Base-by-base conservation (phyloP, 2,113 vertebrate genomes). In the Euleptes europaea region DNA sequence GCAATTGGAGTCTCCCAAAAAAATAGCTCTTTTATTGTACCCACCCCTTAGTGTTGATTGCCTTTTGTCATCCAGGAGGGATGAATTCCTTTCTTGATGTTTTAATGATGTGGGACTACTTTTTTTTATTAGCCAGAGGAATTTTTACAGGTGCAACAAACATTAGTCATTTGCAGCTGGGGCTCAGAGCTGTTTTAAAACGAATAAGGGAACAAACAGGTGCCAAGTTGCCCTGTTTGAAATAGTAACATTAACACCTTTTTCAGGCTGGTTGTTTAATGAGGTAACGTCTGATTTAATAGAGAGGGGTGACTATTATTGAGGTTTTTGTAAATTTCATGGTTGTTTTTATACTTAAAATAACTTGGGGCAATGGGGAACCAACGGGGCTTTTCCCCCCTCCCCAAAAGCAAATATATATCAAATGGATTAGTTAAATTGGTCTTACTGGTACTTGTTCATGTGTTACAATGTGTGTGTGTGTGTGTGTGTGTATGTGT, bases 251-350 rank as follows among this genome's bases (percentile, higher is more conserved):
- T 90, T 51, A 47, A 79, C 5, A 26, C 44, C 83, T 75, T 67
- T n/a, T 84, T 90, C 90, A 84, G 88, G 38, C 83, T 89, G 80
- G 31, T 80, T 93, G 90, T 84, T 93, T 91, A 89, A 91, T 81
- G 75, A 95, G 90, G 84, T 85, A 75, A 42, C 21, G 40, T 72
- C 19, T 93, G 88, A 51, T 75, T 51, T 90, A 85, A 84, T 88
- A 88, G 74, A 84, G 84, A 85, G 13, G n/a, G 7, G 80, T 84
- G 23, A 63, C 67, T 94, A 87, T 87, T 35, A 17, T 86, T 80
- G 77, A 49, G 40, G 40, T 85, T 80, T n/a, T 73, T 73, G 77
- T 79, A 38, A 60, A 15, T 51, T 51, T 33, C 11, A 31, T 28
- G 28, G 17, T 69, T 76, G 60, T 78, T 88, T 79, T 89, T 67